Evolutionary conservation across 1,140 invertebrate species (phyloP).

Genomic region (Trachymyrmex septentrionalis): DNA sequence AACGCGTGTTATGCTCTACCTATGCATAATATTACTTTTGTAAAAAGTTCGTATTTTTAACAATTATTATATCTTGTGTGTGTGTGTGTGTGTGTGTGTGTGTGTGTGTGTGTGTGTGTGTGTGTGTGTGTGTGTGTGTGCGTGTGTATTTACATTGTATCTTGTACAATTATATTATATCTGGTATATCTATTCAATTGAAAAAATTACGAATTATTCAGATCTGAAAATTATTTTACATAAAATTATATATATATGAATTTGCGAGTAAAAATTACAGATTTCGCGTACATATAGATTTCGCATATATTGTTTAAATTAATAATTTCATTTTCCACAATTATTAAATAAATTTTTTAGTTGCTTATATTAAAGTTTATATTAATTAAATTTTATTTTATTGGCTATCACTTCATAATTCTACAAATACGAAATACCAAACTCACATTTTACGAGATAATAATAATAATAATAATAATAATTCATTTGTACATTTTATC

Average conservation of each 20-base stretch:
- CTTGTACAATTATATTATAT: too few relatives aligned
- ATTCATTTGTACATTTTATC: slow-evolving; percentile 26
- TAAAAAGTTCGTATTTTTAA: not conserved
- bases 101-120: slow-evolving; percentile 3
- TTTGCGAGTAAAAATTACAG: not conserved
- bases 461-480: slow-evolving; percentile 22
- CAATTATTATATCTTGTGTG: not conserved
- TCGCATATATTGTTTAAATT: not conserved
- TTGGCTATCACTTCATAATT: slow-evolving; percentile 7
- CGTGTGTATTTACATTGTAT: not conserved
- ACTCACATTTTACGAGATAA: not conserved
- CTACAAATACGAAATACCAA: not conserved
- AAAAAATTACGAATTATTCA: slow-evolving; percentile 6
- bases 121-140: slow-evolving; percentile 1
- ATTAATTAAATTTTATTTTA: slow-evolving; percentile 28
- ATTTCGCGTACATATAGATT: not conserved
- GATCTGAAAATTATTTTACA: not conserved
- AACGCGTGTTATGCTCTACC: not conserved
- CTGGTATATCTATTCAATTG: too few relatives aligned
- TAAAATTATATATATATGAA: not conserved
- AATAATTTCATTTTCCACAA: not conserved
- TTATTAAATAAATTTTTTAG: slow-evolving; percentile 3
- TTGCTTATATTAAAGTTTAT: not conserved
- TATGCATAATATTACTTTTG: not conserved
- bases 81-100: not conserved